These are phyloP conservation scores for Pemphigus obesinymphae DNA, from an alignment of 1,140 invertebrate genomes.

Conservation along the genomic window DNA sequence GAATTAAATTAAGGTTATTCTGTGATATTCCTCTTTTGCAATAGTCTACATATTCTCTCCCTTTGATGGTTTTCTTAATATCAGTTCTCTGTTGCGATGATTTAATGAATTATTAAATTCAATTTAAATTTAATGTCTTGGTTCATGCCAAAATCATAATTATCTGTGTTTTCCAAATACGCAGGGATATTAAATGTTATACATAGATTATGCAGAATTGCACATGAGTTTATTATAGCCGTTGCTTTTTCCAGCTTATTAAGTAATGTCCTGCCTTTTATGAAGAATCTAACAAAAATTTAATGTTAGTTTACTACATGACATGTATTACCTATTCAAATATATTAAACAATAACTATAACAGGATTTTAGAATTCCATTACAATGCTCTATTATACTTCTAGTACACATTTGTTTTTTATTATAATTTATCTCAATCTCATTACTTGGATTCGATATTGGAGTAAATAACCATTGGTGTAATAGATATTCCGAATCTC, in stretches of 20 bases:
- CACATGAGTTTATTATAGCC: not conserved
- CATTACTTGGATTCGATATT: not conserved
- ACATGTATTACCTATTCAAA: not conserved
- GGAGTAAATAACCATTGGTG: slow-evolving; percentile 20
- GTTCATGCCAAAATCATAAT: not conserved
- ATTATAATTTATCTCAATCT: slow-evolving; percentile 43
- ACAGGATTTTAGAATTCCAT: not conserved
- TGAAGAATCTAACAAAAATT: not conserved
- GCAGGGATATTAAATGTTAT: not conserved
- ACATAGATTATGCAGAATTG: not conserved
- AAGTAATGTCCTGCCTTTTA: not conserved
- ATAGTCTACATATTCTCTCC: not conserved
- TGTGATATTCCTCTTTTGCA: not conserved
- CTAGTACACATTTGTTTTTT: slow-evolving; percentile 45
- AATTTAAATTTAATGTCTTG: too few species aligned
- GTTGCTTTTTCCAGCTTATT: not conserved
- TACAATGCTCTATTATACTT: slow-evolving; percentile 50
- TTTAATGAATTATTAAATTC: too few species aligned
- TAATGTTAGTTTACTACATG: too few species aligned
- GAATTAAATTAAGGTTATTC: too few species aligned
- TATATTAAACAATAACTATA: not conserved
- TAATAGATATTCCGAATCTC: slow-evolving; percentile 43
- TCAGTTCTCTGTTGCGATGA: not conserved
- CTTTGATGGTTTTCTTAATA: not conserved
- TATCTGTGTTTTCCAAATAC: not conserved